Percentiles rank a stretch among this genome's conserved stretches.
Conservation (phyloP, 2,888 invertebrate species). For the Melanargia galathea region DNA sequence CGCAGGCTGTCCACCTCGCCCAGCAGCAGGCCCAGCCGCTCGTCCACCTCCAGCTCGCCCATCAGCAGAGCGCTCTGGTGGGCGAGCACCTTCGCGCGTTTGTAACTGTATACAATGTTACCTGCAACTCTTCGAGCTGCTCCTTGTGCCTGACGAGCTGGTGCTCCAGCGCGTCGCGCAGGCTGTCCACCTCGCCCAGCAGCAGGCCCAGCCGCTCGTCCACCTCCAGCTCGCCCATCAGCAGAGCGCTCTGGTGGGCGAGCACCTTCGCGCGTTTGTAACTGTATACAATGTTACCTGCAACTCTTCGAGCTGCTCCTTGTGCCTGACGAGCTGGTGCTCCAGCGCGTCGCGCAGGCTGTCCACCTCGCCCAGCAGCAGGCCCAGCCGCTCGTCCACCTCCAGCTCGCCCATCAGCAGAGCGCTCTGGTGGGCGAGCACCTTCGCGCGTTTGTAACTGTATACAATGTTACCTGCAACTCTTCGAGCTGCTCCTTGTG, state of each 20-base stretch:
- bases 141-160: conserved; percentile 80
- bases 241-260: conserved; percentile 50
- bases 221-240: conserved; percentile 82
- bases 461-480: conserved; percentile 82
- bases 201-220: conserved; percentile 81
- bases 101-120: too few species aligned
- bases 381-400: conserved; percentile 77
- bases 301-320: conserved; percentile 81
- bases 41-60: conserved; percentile 81
- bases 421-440: conserved; percentile 82
- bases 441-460: too few species aligned
- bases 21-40: conserved; percentile 80
- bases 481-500: conserved; percentile 82
- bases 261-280: conserved; percentile 66
- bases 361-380: conserved; percentile 84
- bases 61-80: conserved; percentile 79
- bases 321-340: conserved; percentile 81
- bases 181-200: conserved; percentile 83
- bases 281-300: conserved; percentile 75
- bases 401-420: conserved; percentile 84
- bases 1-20: conserved; percentile 84
- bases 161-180: conserved; percentile 83
- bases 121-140: conserved; percentile 84
- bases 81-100: too few species aligned
- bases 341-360: conserved; percentile 83